A percentile compares a stretch with the other conserved stretches of the same genome.
phyloP scores from a whole-genome alignment of 53 echinoderm and acorn worm species.

The Arbacia lixula region DNA sequence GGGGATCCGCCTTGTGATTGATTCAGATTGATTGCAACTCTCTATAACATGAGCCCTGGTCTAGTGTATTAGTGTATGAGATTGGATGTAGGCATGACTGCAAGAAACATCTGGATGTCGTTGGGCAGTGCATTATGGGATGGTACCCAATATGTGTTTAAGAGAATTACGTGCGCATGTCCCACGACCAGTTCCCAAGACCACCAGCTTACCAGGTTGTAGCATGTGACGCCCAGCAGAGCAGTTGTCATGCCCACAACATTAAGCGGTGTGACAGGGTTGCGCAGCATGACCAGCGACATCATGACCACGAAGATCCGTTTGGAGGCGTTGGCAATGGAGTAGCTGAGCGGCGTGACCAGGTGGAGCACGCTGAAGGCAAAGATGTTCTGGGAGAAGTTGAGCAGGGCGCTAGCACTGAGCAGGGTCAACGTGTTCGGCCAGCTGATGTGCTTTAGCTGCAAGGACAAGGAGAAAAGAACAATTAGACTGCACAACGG shows the following conservation, averaged over 20 bases:
- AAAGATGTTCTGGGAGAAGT: constrained; percentile 96
- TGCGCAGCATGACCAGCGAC: constrained; percentile 87
- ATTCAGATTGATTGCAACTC: too few relatives aligned
- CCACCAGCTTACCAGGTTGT: constrained; percentile 90
- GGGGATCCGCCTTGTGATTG: too few relatives aligned
- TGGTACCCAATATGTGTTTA: too few relatives aligned
- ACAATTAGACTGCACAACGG: too few relatives aligned
- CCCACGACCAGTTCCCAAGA: too few relatives aligned
- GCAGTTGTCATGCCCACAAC: constrained; percentile 90
- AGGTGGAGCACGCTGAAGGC: constrained; percentile 95
- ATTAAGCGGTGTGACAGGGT: constrained; percentile 91
- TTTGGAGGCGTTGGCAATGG: constrained; percentile 97
- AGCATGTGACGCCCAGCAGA: constrained; percentile 88
- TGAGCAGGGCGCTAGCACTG: constrained; percentile 77
- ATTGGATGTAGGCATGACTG: too few relatives aligned
- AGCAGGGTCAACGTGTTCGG: constrained; percentile 72
- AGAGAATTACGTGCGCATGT: too few relatives aligned
- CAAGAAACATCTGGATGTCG: too few relatives aligned
- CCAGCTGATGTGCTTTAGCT: constrained; percentile 81
- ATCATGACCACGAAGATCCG: constrained; percentile 84
- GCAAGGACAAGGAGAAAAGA: constrained; percentile 5
- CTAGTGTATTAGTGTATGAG: too few relatives aligned
- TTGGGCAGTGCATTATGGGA: too few relatives aligned
- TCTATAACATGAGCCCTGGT: too few relatives aligned
- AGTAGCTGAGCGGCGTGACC: constrained; percentile 93